Percentiles rank a stretch among this genome's conserved stretches.
These are phyloP conservation scores for Metopolophium dirhodum DNA, from an alignment of 1,140 invertebrate species.

Conservation along the genomic window DNA sequence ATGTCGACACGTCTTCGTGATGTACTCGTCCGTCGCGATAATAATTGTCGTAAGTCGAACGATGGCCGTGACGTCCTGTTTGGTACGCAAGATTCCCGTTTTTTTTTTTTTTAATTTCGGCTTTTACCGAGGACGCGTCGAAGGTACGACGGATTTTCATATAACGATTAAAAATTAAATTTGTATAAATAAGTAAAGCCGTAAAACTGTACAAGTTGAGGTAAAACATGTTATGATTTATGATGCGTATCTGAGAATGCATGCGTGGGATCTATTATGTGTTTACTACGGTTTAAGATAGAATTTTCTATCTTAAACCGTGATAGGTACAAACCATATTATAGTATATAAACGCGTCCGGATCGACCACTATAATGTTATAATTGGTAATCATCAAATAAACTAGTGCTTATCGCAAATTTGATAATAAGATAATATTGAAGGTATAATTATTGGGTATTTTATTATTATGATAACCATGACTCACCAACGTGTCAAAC, in stretches of 20 bases:
- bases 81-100: neutral
- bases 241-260: neutral
- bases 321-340: too few relatives aligned
- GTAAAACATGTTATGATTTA: too few relatives aligned
- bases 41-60: conserved; percentile 29
- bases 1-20: neutral
- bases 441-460: neutral
- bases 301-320: too few relatives aligned
- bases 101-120: neutral
- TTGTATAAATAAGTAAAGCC: neutral
- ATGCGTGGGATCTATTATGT: neutral
- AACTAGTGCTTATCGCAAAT: neutral
- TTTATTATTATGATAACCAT: neutral
- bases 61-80: conserved; percentile 15
- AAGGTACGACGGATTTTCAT: neutral
- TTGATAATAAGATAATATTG: neutral
- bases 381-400: neutral
- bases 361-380: neutral
- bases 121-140: neutral
- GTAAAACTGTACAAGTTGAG: too few relatives aligned
- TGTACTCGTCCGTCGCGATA: neutral
- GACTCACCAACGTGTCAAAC: too few relatives aligned
- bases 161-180: neutral
- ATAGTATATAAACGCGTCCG: neutral
- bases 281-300: too few relatives aligned